Base-by-base conservation (phyloP, 2,797 vertebrate genomes). In the Pantherophis vulpinus region DNA sequence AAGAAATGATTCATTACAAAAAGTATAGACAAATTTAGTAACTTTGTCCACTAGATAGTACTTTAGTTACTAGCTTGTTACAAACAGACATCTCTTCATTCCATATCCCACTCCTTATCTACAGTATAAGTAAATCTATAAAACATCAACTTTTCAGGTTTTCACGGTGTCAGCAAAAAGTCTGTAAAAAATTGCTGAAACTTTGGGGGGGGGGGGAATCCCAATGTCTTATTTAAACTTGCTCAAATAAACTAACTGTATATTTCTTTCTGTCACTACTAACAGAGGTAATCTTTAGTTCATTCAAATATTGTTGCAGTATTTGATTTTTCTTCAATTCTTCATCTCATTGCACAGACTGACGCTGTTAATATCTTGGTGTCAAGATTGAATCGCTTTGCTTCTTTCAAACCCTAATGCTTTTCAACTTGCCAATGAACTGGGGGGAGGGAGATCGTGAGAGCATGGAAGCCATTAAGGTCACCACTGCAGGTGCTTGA, bases 131-230 rank as follows among this genome's bases (percentile, higher is more conserved):
- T 42, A 79, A 79, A 42, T 79, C 37, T 1, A 23, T 42, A 79
- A 42, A 79, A 79, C 74, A 42, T 79, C 37, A 42, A 79, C 37
- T 79, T 79, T 79, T 42, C 37, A 42, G 37, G 37, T 42, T 42
- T 42, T 79, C 8, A 7, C 8, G 8, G 9, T 79, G 3, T 42
- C 74, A 42, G 32, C 70, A 79, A 79, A 79, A 79, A 23, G 32
- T 79, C 8, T 20, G 16, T 79, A 79, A 79, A 79, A 3, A 32
- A 32, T 42, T 79, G 32, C 20, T 23, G 37, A 37, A 79, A 42
- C 20, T 79, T 79, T 79, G 37, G 0, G 2, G 2, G 1, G 2
- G 2, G 1, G 23, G 11, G 42, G 10, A 20, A 18, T 0, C 11
- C 16, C 16, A 74, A 37, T 37, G 8, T 42, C 18, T 79, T 79